These are phyloP conservation scores for Drosophila sucinea DNA, from an alignment of 1,140 invertebrate species.

Conservation along the genomic window DNA sequence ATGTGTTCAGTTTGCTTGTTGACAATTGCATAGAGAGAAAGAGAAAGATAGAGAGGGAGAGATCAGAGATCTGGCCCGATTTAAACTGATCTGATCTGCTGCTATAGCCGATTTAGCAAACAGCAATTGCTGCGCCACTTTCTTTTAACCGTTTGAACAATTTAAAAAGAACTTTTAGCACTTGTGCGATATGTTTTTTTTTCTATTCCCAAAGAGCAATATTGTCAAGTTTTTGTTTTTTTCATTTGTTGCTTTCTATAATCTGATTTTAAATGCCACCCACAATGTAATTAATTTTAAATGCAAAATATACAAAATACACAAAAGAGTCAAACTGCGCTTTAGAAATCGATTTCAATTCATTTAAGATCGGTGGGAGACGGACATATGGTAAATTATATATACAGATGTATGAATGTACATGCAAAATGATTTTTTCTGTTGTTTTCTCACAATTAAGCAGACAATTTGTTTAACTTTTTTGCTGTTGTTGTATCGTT, in stretches of 20 bases:
- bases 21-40: conserved; percentile 52
- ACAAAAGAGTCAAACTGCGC: conserved; percentile 23
- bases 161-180: conserved; percentile 70
- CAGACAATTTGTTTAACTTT: conserved; percentile 38
- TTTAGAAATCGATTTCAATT: conserved; percentile 34
- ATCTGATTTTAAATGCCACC: conserved; percentile 32
- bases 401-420: conserved; percentile 8
- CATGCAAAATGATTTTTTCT: conserved; percentile 28
- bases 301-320: conserved; percentile 60
- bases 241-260: conserved; percentile 35
- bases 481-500: conserved; percentile 40
- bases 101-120: conserved; percentile 16
- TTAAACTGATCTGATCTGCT: conserved; percentile 36
- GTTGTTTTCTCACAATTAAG: conserved; percentile 77
- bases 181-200: conserved; percentile 28
- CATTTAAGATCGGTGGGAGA: conserved; percentile 5
- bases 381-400: conserved; percentile 19
- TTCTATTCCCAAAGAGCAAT: conserved; percentile 24
- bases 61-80: conserved; percentile 32
- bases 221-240: conserved; percentile 45
- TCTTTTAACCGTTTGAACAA: conserved; percentile 72
- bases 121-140: conserved; percentile 47
- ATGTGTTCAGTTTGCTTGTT: conserved; percentile 38
- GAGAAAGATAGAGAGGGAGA: conserved; percentile 9
- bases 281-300: conserved; percentile 52